Conservation (phyloP, 2,113 vertebrate genomes). For the Sceloporus undulatus region DNA sequence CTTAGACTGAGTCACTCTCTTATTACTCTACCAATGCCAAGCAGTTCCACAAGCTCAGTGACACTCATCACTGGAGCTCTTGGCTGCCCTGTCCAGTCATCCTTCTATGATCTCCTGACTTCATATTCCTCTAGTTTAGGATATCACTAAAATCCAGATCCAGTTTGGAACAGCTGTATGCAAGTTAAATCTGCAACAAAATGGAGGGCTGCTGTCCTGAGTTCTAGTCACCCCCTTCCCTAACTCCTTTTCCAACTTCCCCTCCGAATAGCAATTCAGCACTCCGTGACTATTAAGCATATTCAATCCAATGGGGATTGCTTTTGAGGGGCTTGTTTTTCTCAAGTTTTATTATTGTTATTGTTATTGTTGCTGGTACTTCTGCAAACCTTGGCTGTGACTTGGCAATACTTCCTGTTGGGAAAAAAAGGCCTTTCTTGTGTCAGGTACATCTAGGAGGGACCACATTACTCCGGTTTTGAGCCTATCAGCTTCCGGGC, state of each 20-base stretch:
- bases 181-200: not conserved
- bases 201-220: not conserved
- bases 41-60: too few relatives aligned
- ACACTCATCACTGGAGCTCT: too few relatives aligned
- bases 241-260: too few relatives aligned
- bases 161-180: not conserved
- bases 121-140: not conserved
- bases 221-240: not conserved
- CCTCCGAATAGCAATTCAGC: too few relatives aligned
- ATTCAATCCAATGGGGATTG: too few relatives aligned
- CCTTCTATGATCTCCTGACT: not conserved
- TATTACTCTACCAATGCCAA: not conserved
- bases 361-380: not conserved
- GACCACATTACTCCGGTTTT: too few relatives aligned
- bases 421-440: too few relatives aligned
- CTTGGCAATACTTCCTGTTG: too few relatives aligned
- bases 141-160: not conserved
- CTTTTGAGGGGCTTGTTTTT: not conserved
- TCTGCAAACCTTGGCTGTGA: too few relatives aligned
- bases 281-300: too few relatives aligned
- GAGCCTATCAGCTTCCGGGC: too few relatives aligned
- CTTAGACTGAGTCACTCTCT: not conserved
- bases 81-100: not conserved
- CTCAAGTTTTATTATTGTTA: not conserved
- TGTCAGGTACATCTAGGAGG: too few relatives aligned